Base-by-base conservation (phyloP, 2,797 vertebrate species). In the Hoplostethus atlanticus region DNA sequence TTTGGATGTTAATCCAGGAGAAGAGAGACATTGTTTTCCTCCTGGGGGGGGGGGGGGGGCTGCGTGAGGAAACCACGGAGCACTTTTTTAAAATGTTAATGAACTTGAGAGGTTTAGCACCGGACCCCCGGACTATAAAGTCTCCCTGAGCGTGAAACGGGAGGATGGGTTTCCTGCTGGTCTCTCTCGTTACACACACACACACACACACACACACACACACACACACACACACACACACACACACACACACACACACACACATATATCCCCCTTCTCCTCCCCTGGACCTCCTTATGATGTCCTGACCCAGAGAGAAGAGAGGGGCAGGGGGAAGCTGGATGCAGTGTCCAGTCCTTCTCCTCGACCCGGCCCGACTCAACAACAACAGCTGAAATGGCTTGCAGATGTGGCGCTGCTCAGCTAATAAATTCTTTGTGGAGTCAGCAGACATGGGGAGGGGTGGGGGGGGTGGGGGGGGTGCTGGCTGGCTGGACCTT, bases 351-450 rank as follows among this genome's bases (percentile, higher is more conserved):
- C 89, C 80, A 89, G 84, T 86, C 78, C 61, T 73, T 76, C 74
- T 64, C 58, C 55, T 72, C 71, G 71, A 78, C 86, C 82, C 59
- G 48, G 70, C 50, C 69, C 66, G 53, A 77, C 84, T 80, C 85
- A 88, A 88, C 86, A 93, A 93, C 87, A 91, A 85, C 90, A 81
- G 61, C 79, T 86, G 58, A 87, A 94, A 94, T 92, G 87, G 84
- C 66, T 94, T 89, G 79, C 93, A 94, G 93, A 94, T 94, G 93
- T 92, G 80, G 81, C 84, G 84, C 55, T 13, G 55, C 86, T 88
- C 51, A 13, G 76, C 87, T 90, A 89, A 91, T 93, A 92, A 84
- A 91, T 92, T 89, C 76, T 87, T 78, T 80, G 71, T 87, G 81
- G 87, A 88, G 81, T 87, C 80, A 79, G 80, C 64, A 83, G 71